Conservation (phyloP, 2,797 vertebrate genomes). For the Parotocinclus haroldoi region DNA sequence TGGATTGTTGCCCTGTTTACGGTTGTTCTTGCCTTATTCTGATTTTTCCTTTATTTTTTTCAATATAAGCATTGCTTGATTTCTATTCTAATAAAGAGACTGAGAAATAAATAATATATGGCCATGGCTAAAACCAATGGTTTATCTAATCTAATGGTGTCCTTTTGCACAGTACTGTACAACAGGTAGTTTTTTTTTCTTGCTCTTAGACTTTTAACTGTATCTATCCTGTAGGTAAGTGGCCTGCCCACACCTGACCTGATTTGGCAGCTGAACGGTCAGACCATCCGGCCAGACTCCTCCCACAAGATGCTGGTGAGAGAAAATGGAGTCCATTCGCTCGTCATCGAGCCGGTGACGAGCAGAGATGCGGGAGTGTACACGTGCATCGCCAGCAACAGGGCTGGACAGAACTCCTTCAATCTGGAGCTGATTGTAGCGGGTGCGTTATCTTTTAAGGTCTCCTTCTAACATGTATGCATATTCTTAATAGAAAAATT, state of each 20-base stretch:
- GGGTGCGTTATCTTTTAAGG: conserved; percentile 65
- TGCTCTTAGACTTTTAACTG: conserved; percentile 6
- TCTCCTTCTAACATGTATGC: neutral
- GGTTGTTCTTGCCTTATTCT: too few relatives aligned
- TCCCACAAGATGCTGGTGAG: conserved; percentile 96
- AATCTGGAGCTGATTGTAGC: conserved; percentile 95
- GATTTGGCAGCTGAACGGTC: conserved; percentile 91
- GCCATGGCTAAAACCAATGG: too few relatives aligned
- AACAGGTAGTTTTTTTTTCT: too few relatives aligned
- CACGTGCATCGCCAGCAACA: conserved; percentile 91
- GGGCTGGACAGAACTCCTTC: conserved; percentile 95
- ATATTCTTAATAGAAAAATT: neutral
- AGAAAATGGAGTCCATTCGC: conserved; percentile 94
- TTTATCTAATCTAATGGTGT: too few relatives aligned
- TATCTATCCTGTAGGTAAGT: conserved; percentile 77
- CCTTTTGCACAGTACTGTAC: too few relatives aligned
- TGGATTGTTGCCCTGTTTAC: too few relatives aligned
- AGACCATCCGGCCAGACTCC: conserved; percentile 86
- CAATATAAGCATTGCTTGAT: too few relatives aligned
- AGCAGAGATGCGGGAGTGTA: conserved; percentile 92
- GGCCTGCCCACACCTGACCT: conserved; percentile 94
- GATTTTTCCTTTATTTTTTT: too few relatives aligned
- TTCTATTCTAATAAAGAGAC: too few relatives aligned
- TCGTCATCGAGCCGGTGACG: conserved; percentile 94
- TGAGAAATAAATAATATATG: too few relatives aligned